Base-by-base conservation (phyloP, 1,140 invertebrate genomes). In the Formica selysi region DNA sequence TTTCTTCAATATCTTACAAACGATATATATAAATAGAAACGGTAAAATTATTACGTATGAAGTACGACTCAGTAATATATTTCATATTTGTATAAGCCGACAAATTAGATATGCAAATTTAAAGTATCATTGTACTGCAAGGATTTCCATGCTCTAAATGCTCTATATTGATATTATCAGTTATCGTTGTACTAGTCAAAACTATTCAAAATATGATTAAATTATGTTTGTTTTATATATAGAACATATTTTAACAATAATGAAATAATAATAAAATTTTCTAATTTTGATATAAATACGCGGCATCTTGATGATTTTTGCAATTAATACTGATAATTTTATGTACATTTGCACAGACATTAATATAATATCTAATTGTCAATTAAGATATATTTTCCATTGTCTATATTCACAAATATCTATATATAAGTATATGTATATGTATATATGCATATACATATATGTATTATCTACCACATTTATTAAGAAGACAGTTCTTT, bases 1-100 rank as follows among this genome's bases (percentile, higher is more conserved):
- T 83, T 3, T 61, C 10, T 59, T 16, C 36, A 32, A 26, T 81
- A 83, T 83, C 54, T 83, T 74, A 83, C 68, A 83, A 61, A 73
- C 1, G n/a, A 54, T 68, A 36, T 71, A 29, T 80, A 81, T 29
- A 83, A 61, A 73, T 83, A 73, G 3, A 54, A 22, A 26, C 26
- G 2, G 22, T 57, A 54, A 70, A 54, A 16, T 26, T 74, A 73
- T 73, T 44, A 36, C 26, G 16, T 62, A 26, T 74, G 68, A 83
- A 74, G 68, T 83, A 74, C 41, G 22, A 3, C 19, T 48, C 38
- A n/a, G 3, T 83, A 83, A 71, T 44, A 6, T n/a, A 74, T 48
- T 38, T 32, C 0, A 41, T 32, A 19, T 36, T 19, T 57, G 32
- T 16, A 64, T 10, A 67, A 67, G 13, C 8, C 19, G 44, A 70